phyloP scores from a whole-genome alignment of 1,140 invertebrate species.

The Drosophila ogumai region DNA sequence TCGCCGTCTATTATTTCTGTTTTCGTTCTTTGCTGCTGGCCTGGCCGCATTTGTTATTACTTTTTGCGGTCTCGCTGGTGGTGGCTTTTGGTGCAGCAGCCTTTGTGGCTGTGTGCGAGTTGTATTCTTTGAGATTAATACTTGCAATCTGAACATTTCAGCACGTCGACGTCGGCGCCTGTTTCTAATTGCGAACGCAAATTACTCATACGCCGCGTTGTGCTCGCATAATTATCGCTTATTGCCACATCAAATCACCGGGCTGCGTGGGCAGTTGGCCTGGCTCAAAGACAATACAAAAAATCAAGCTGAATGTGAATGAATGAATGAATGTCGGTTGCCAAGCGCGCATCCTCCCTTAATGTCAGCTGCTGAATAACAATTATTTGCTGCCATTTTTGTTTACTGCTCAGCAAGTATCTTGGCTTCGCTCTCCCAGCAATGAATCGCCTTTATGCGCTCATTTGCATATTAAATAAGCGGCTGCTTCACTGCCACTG shows the following conservation, averaged over 20 bases:
- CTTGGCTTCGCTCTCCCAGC: slow-evolving; percentile 54
- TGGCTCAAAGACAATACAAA: slow-evolving; percentile 17
- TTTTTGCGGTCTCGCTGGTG: slow-evolving; percentile 60
- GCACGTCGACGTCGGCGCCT: slow-evolving; percentile 71
- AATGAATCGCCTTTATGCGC: slow-evolving; percentile 82
- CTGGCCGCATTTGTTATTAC: slow-evolving; percentile 78
- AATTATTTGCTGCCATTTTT: slow-evolving; percentile 69
- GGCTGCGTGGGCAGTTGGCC: slow-evolving; percentile 53
- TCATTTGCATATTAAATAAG: slow-evolving; percentile 83
- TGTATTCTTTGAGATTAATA: slow-evolving; percentile 65
- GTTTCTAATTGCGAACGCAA: slow-evolving; percentile 73
- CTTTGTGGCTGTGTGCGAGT: slow-evolving; percentile 24
- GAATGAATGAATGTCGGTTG: slow-evolving; percentile 40
- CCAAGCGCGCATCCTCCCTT: slow-evolving; percentile 73
- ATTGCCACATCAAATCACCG: slow-evolving; percentile 54
- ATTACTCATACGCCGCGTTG: slow-evolving; percentile 80
- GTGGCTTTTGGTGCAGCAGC: slow-evolving; percentile 25
- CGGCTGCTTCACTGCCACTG: slow-evolving; percentile 43
- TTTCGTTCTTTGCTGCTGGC: slow-evolving; percentile 49
- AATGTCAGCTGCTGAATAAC: slow-evolving; percentile 64
- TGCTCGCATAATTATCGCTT: slow-evolving; percentile 78
- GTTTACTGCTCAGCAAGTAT: slow-evolving; percentile 80
- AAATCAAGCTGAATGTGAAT: slow-evolving; percentile 29
- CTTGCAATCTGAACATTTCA: slow-evolving; percentile 77
- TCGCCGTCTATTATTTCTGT: slow-evolving; percentile 27